phyloP scores from a whole-genome alignment of 2,888 invertebrate genomes.

The Lasioglossum morio region DNA sequence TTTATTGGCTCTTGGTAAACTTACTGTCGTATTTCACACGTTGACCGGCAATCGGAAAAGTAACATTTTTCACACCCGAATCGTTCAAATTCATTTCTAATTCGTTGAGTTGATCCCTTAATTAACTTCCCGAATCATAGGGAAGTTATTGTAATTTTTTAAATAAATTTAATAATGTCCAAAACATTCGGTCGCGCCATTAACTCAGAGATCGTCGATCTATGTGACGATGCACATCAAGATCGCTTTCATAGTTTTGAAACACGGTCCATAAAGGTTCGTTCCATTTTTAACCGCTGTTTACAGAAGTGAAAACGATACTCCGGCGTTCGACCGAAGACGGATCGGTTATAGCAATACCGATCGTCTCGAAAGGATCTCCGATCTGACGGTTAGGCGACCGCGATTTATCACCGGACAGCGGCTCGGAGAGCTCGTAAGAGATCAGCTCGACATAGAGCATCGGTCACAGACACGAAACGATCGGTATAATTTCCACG shows the following conservation, averaged over 20 bases:
- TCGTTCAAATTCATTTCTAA: not conserved
- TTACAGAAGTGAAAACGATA: conserved; percentile 15
- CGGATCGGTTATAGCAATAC: conserved; percentile 6
- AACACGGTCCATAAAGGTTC: not conserved
- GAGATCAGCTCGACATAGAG: conserved; percentile 29
- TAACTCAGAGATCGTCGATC: not conserved
- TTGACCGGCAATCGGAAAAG: not conserved
- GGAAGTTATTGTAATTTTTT: no score
- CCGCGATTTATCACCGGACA: conserved; percentile 39
- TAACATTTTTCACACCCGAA: not conserved
- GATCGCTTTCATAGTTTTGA: not conserved
- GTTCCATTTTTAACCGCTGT: not conserved
- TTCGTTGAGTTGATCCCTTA: not conserved
- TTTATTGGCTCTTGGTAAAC: not conserved
- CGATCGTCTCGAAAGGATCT: conserved; percentile 11
- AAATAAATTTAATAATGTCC: no score
- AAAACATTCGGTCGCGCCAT: no score
- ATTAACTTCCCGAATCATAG: no score
- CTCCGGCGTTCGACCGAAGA: not conserved
- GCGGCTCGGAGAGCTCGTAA: conserved; percentile 17
- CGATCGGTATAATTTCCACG: conserved; percentile 57
- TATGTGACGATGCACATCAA: not conserved
- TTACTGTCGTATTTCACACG: not conserved
- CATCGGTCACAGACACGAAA: conserved; percentile 30
- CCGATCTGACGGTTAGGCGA: not conserved